Evolutionary conservation across 2,797 vertebrate genomes (phyloP).

Genomic region (Paedocypris micromegethes): DNA sequence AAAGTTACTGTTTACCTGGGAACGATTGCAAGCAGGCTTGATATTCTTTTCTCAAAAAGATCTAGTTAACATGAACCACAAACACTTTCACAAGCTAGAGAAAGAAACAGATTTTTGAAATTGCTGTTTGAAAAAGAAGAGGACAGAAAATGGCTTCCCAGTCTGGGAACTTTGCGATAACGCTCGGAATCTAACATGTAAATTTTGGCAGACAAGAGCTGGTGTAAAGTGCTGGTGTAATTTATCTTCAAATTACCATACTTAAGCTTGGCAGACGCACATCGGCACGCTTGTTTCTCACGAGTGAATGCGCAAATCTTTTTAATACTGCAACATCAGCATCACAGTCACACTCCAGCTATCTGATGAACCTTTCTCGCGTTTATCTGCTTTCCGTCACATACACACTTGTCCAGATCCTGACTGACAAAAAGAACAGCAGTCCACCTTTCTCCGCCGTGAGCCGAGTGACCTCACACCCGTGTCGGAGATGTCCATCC

Average conservation of each 20-base stretch:
- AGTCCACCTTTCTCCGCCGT: constrained; percentile 19
- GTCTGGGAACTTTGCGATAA: constrained; percentile 22
- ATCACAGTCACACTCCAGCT: constrained; percentile 13
- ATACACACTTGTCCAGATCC: constrained; percentile 2
- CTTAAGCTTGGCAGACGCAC: constrained; percentile 13
- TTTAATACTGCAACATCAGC: not conserved
- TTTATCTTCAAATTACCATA: constrained; percentile 39
- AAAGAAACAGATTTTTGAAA: constrained; percentile 16
- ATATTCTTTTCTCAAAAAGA: not conserved
- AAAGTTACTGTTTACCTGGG: not conserved
- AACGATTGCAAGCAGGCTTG: too few relatives aligned
- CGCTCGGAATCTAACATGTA: not conserved
- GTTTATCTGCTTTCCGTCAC: not conserved
- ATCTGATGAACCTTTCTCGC: constrained; percentile 10
- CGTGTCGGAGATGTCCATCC: constrained; percentile 30
- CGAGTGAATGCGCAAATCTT: not conserved
- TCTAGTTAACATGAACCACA: constrained; percentile 1
- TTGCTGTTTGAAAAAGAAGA: constrained; percentile 8
- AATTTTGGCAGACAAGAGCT: constrained; percentile 1
- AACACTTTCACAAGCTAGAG: not conserved
- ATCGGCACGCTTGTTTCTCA: constrained; percentile 14
- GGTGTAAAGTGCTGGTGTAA: constrained; percentile 23
- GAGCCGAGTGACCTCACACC: constrained; percentile 25
- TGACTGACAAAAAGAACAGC: constrained; percentile 5
- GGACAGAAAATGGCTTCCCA: constrained; percentile 2